Evolutionary conservation across 2,113 vertebrate species (phyloP), one percentile per base, ranked within the genome.

Genomic region (Triplophysa rosa): DNA sequence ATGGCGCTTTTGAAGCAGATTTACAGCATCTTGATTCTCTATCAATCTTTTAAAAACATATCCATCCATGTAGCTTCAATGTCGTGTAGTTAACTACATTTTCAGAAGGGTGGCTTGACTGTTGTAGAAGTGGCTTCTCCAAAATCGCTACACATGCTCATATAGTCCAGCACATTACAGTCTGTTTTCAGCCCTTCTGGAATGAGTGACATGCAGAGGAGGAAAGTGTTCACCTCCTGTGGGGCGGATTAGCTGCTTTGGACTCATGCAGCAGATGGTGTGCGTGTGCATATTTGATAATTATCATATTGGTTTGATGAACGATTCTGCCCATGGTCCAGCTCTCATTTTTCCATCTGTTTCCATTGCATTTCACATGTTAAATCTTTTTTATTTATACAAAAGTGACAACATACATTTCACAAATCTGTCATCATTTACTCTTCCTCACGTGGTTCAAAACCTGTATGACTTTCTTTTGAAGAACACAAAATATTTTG

Each of bases 211-310:
- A 49, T 49, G 71, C 52, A 66, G n/a, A 29, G 2, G 61, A 49
- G 37, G 42, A 29, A 29, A 23, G 52, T 42, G 29, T 77, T 33
- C 16, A 56, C 21, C 24, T 66, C 79, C 82, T 19, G 2, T 61
- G 64, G 69, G 58, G 33, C 24, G 26, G 63, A 75, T 80, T 61
- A 80, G 61, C 37, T 70, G 12, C 33, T 73, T 64, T 68, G 19
- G 19, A 37, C 52, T 14, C 33, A 40, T 75, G 47, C 42, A 56
- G 68, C 42, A 72, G 63, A 76, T 78, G 79, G 74, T 65, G 40
- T 77, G 17, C 24, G 47, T 45, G 14, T 8, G 40, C 19, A 40
- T 47, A 42, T 77, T 23, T 71, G 45, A 76, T 65, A 52, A 76
- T 78, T 29, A 64, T 67, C 45, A 24, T 61, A 62, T 69, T 2